These are phyloP conservation scores for Aphidoletes aphidimyza DNA, from an alignment of 2,888 invertebrate genomes.

Conservation along the genomic window DNA sequence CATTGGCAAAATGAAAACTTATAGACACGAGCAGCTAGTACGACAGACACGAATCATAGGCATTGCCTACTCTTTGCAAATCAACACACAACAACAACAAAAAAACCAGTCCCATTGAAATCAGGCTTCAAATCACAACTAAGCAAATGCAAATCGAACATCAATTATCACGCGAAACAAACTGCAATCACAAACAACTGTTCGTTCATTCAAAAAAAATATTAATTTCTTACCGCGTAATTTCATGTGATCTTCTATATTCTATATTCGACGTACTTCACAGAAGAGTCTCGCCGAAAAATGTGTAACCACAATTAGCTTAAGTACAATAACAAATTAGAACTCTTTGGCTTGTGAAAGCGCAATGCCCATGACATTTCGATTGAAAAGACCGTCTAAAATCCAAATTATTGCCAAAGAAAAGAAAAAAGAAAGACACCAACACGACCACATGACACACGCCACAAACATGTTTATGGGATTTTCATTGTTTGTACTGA, in stretches of 20 bases:
- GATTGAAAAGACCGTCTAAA: too few relatives aligned
- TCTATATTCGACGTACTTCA: background rate
- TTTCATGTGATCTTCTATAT: too few relatives aligned
- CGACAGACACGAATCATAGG: background rate
- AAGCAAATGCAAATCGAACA: too few relatives aligned
- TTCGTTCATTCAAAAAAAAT: too few relatives aligned
- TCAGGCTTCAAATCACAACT: too few relatives aligned
- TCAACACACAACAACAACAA: background rate
- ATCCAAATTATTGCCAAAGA: too few relatives aligned
- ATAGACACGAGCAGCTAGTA: too few relatives aligned
- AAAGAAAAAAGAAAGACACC: background rate
- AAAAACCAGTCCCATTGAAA: too few relatives aligned
- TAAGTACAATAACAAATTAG: background rate
- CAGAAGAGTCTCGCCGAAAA: background rate
- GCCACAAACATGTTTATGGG: background rate
- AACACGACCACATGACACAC: slow-evolving; percentile 45
- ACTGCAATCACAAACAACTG: too few relatives aligned
- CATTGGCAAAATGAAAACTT: background rate
- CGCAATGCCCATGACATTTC: too few relatives aligned
- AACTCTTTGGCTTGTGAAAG: background rate
- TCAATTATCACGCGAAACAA: too few relatives aligned
- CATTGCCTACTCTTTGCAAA: background rate
- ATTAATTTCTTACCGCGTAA: too few relatives aligned
- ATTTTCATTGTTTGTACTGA: background rate
- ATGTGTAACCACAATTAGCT: background rate